phyloP scores from a whole-genome alignment of 2,797 vertebrate species.

The Esox lucius region DNA sequence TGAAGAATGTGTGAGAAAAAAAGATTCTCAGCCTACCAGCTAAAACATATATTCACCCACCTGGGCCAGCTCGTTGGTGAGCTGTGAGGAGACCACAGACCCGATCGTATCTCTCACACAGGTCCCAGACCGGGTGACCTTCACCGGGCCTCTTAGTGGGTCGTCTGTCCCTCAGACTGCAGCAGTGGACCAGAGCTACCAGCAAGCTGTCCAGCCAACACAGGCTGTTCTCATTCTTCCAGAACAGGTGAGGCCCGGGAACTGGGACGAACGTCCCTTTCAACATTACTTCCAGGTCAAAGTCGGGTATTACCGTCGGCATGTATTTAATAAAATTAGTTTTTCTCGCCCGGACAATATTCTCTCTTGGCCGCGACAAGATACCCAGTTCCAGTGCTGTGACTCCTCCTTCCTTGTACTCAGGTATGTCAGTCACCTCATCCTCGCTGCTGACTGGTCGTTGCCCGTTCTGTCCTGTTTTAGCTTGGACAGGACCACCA shows the following conservation, averaged over 20 bases:
- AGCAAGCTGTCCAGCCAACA: constrained; percentile 93
- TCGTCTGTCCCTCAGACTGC: constrained; percentile 62
- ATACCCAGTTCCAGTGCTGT: neutral
- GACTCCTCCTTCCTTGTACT: neutral
- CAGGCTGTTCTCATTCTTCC: constrained; percentile 80
- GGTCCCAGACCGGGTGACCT: constrained; percentile 58
- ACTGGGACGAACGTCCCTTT: constrained; percentile 39
- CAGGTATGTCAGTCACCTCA: neutral
- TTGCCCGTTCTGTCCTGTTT: neutral
- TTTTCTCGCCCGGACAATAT: neutral
- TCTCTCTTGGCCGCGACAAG: neutral
- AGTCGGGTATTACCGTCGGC: neutral
- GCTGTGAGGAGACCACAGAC: constrained; percentile 60
- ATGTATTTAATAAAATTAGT: neutral
- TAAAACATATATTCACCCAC: constrained; percentile 49
- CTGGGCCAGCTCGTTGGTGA: constrained; percentile 51
- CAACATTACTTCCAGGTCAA: neutral
- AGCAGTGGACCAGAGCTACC: constrained; percentile 82
- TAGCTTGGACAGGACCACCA: constrained; percentile 14
- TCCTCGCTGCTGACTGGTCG: neutral
- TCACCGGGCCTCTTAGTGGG: constrained; percentile 38
- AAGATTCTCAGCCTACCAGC: neutral
- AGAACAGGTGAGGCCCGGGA: constrained; percentile 74
- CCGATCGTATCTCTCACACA: constrained; percentile 76
- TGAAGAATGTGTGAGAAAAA: neutral